Base-by-base conservation (phyloP, 2,797 vertebrate species). In the Buceros bicornis region DNA sequence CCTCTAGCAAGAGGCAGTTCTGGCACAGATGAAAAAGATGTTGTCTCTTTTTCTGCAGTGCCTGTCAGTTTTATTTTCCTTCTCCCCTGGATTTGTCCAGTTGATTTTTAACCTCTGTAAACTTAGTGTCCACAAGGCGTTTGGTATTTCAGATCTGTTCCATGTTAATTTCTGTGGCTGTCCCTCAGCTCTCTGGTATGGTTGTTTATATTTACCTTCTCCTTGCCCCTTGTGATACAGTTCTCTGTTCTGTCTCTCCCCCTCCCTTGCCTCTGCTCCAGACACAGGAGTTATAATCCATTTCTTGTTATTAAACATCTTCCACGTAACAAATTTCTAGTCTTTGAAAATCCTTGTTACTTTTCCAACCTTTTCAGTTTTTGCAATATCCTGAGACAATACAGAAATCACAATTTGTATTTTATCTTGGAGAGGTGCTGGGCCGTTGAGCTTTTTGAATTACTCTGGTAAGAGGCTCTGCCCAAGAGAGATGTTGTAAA, bases 291-390 rank as follows among this genome's bases (percentile, higher is more conserved):
- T 76, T 76, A 11, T 5, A 47, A 57, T 51, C 16, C 14, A 73
- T 33, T 82, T 48, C 26, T 62, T 67, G 10, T 43, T 57, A 29
- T 21, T 58, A 37, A 80, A 16, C 33, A 16, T 69, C 79, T 67
- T 62, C 21, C 58, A 48, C n/a, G 0, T 28, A 6, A 50, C 64
- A 66, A 50, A 58, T 67, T 25, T 31, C 24, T 16, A 0, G 9
- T 51, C 70, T 40, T 67, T 26, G 31, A 4, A 73, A 40, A 64
- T 18, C 13, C n/a, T 25, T 29, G 54, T 11, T 69, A 11, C 33
- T 66, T 84, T 45, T 61, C 29, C 18, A 61, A 48, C 53, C 26
- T 78, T 72, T 43, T 5, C 42, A 29, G 1, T 40, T 45, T 64
- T 62, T 78, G 29, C 61, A 54, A 11, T 18, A 22, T 48, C 43